Conservation (phyloP, 2,113 vertebrate species). For the Notarius quadriscutis region DNA sequence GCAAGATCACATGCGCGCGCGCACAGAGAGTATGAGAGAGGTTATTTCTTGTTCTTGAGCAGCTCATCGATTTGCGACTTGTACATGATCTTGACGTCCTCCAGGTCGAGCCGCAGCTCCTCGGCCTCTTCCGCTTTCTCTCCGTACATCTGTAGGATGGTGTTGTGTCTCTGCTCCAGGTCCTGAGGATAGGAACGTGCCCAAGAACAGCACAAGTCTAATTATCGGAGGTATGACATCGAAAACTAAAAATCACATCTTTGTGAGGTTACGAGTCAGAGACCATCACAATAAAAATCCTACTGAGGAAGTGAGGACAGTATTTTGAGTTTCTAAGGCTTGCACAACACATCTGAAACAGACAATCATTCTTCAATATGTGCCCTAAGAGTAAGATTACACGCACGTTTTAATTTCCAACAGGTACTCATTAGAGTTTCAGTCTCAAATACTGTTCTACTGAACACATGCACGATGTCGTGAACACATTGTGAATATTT, state of each 20-base stretch:
- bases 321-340: background rate
- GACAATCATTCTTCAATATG: background rate
- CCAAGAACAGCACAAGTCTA: background rate
- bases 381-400: background rate
- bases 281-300: background rate
- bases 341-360: background rate
- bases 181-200: conserved; percentile 73
- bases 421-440: background rate
- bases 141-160: conserved; percentile 98
- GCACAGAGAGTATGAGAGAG: background rate
- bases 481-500: background rate
- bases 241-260: too few relatives aligned
- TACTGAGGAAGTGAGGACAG: background rate
- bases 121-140: conserved; percentile 98
- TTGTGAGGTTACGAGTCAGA: background rate
- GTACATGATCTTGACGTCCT: conserved; percentile 99
- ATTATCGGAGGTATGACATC: too few relatives aligned
- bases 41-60: conserved; percentile 79
- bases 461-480: background rate
- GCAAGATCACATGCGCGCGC: background rate
- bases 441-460: background rate
- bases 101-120: conserved; percentile 91
- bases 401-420: background rate
- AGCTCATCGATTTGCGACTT: conserved; percentile 98
- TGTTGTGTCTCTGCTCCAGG: conserved; percentile 96